Base-by-base conservation (phyloP, 2,888 invertebrate genomes). In the Eugnorisma glareosa region DNA sequence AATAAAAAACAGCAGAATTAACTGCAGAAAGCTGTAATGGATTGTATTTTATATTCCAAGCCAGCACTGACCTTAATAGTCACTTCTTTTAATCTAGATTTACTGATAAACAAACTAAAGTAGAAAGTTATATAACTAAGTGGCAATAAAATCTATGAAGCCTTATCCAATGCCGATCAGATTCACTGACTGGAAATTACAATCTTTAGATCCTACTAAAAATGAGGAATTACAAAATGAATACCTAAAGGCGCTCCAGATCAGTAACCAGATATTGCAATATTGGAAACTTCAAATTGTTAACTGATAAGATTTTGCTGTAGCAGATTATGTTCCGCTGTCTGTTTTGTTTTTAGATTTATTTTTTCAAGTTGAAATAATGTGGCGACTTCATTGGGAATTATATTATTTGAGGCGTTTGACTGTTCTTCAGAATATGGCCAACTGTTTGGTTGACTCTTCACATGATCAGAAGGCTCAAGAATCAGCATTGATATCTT, bases 191-290 rank as follows among this genome's bases (percentile, higher is more conserved):
- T 81, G 73, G 77, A 81, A 86, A 86, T 79, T 78, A 79, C 73
- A 84, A 88, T 86, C 63, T 87, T 57, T 57, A 77, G 81, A 74
- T n/a, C n/a, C n/a, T 45, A 48, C 40, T 67, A n/a, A 24, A 71
- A 77, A 73, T 70, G 78, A 82, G 80, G 43, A 80, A 82, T 73
- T 75, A 35, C 43, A 69, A 75, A 79, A 77, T 54, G 64, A 82
- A 81, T 79, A 81, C 71, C 67, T 74, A 73, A 43, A 24, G 18
- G 45, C 28, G 37, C 43, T 80, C 68, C 11, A 63, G 64, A 66
- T 35, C 54, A 59, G 57, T 54, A 68, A 79, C 63, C 43, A 21
- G 67, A 75, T 77, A 76, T 82, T 74, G 66, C 40, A 21, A 63
- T 72, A 83, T 79, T 68, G 74, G 76, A 79, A 45, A 37, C 35